These are phyloP conservation scores for Okamejei kenojei DNA, from an alignment of 2,797 vertebrate species.

Conservation along the genomic window DNA sequence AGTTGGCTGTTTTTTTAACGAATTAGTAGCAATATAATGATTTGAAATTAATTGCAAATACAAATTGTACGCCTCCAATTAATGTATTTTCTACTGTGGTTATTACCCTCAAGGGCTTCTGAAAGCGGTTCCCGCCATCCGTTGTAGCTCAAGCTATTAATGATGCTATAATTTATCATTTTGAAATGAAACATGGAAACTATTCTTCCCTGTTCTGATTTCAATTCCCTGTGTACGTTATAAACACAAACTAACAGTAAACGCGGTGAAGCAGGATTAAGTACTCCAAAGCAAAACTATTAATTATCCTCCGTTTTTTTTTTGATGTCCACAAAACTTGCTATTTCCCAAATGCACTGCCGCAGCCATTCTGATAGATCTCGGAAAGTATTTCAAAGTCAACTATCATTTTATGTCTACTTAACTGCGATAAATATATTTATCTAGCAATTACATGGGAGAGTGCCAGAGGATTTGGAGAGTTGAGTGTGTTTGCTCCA, in stretches of 20 bases:
- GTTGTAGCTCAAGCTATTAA: neutral
- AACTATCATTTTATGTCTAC: neutral
- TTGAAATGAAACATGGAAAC: neutral
- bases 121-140: neutral
- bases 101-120: neutral
- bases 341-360: neutral
- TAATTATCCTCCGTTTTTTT: neutral
- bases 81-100: neutral
- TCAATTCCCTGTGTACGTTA: neutral
- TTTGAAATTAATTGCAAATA: neutral
- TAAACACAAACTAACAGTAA: neutral
- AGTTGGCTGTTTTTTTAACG: neutral
- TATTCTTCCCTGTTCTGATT: neutral
- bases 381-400: neutral
- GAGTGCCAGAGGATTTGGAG: neutral
- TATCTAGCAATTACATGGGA: neutral
- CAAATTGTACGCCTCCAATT: neutral
- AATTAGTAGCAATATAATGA: neutral
- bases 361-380: neutral
- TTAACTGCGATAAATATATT: neutral
- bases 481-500: neutral
- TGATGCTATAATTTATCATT: constrained; percentile 8
- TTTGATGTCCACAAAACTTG: neutral
- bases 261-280: neutral
- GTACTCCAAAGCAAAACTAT: no score